Conservation (phyloP, 2,113 vertebrate species). For the Oostethus manadensis region DNA sequence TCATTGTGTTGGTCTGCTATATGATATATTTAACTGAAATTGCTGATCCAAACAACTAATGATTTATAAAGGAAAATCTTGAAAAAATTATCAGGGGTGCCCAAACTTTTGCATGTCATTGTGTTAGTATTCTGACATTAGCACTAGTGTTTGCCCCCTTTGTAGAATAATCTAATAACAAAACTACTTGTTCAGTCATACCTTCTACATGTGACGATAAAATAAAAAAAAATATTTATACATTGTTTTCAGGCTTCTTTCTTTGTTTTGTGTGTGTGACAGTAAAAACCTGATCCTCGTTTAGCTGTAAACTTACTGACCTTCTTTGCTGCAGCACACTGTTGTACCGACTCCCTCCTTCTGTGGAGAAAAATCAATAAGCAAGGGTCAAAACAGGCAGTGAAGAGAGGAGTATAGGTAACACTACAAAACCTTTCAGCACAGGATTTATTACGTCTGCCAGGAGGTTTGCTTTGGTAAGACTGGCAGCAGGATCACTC, state of each 20-base stretch:
- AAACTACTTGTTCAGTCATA: background rate
- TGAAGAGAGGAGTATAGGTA: slow-evolving; percentile 44
- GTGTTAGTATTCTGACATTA: background rate
- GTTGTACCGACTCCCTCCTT: slow-evolving; percentile 51
- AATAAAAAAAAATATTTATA: no score
- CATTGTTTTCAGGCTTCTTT: slow-evolving; percentile 15
- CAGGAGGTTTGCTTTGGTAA: background rate
- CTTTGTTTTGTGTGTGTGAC: slow-evolving; percentile 12
- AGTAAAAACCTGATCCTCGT: slow-evolving; percentile 35
- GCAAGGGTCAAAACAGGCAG: slow-evolving; percentile 50
- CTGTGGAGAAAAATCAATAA: slow-evolving; percentile 58
- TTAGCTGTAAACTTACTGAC: slow-evolving; percentile 58
- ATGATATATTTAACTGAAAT: no score
- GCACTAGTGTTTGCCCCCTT: no score
- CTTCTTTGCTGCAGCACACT: slow-evolving; percentile 55
- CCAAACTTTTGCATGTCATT: no score
- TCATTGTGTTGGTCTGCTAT: no score
- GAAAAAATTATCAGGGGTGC: no score
- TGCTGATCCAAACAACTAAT: no score
- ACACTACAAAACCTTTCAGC: slow-evolving; percentile 45
- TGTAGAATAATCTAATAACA: background rate
- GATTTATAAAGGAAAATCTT: no score
- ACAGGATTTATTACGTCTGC: slow-evolving; percentile 25
- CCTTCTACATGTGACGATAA: background rate
- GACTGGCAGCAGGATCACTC: background rate